A percentile compares a stretch with the other conserved stretches of the same genome.
Conservation (phyloP, 2,113 vertebrate genomes). For the Myrmecobius fasciatus region DNA sequence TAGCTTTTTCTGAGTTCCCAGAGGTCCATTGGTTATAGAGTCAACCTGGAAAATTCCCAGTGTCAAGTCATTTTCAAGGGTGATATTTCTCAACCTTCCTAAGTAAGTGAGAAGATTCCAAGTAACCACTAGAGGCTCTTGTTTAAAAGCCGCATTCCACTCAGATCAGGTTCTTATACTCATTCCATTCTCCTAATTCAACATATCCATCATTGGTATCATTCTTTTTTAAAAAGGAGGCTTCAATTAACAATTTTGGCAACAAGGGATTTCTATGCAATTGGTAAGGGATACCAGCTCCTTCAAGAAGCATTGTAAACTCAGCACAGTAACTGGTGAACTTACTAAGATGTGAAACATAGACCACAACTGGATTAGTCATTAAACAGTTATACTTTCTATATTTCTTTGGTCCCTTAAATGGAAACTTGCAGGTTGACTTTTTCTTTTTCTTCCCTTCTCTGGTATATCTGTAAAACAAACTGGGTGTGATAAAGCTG, state of each 20-base stretch:
- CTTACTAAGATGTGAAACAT: not conserved
- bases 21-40: not conserved
- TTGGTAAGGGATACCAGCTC: slow-evolving; percentile 3
- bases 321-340: too few relatives aligned
- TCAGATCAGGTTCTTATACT: not conserved
- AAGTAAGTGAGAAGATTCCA: not conserved
- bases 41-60: not conserved
- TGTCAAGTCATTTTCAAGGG: not conserved
- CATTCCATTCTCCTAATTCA: not conserved
- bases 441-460: not conserved
- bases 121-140: not conserved
- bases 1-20: not conserved
- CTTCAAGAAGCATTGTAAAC: not conserved
- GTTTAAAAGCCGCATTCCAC: not conserved
- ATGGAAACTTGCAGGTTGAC: not conserved
- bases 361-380: not conserved
- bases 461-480: not conserved
- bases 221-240: not conserved
- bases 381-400: not conserved
- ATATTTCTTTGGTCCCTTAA: not conserved
- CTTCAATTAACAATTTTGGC: not conserved
- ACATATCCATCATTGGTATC: not conserved
- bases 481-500: not conserved
- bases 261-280: slow-evolving; percentile 11
- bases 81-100: not conserved